phyloP scores from a whole-genome alignment of 2,888 invertebrate species.

The Imbricaverruca yamaguchii region DNA sequence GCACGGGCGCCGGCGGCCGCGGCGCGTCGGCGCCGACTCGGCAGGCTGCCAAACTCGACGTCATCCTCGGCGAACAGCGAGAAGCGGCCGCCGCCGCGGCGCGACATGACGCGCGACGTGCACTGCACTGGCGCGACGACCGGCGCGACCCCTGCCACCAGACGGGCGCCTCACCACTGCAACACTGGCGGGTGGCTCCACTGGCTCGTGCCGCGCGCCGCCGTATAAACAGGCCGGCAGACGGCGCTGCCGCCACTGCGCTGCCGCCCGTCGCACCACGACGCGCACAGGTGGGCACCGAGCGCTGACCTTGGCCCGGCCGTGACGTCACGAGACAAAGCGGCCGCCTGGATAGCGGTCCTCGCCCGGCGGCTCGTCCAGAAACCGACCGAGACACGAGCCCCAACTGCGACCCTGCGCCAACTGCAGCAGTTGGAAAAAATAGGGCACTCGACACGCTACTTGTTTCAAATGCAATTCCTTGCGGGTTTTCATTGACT shows the following conservation, averaged over 20 bases:
- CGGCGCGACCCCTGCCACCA: neutral
- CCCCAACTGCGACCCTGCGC: too few species aligned
- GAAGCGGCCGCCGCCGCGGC: conserved; percentile 8
- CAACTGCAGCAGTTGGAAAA: too few species aligned
- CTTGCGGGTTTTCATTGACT: too few species aligned
- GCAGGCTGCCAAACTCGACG: neutral
- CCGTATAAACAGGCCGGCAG: neutral
- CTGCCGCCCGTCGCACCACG: neutral
- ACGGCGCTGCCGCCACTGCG: neutral
- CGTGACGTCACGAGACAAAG: neutral
- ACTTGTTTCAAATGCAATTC: too few species aligned
- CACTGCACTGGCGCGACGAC: neutral
- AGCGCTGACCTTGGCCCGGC: neutral
- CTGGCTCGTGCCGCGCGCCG: too few species aligned
- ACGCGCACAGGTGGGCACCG: neutral
- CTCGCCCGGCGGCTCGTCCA: too few species aligned
- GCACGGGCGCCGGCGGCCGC: neutral
- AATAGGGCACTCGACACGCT: too few species aligned
- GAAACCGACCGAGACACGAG: too few species aligned
- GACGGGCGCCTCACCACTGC: neutral
- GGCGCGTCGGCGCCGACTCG: neutral
- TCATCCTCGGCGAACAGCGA: neutral
- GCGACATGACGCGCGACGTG: neutral
- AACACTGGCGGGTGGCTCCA: neutral
- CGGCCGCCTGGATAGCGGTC: too few species aligned